Percentiles rank a stretch among this genome's conserved stretches.
Conservation (phyloP, 2,888 invertebrate species). For the Ptychoptera contaminata region DNA sequence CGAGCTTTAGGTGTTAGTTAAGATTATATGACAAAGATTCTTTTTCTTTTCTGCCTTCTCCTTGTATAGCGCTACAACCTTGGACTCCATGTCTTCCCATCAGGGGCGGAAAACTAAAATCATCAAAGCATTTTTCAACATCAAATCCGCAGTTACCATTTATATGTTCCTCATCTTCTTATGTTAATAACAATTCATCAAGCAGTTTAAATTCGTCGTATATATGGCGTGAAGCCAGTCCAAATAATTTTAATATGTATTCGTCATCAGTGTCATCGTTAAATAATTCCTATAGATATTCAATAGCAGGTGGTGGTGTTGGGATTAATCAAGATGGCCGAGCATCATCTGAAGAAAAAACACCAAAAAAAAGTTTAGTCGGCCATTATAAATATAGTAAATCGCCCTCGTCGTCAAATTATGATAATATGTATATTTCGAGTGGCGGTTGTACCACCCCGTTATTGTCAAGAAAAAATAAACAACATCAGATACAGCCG, state of each 20-base stretch:
- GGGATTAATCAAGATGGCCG: slow-evolving; percentile 11
- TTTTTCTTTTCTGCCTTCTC: slow-evolving; percentile 1
- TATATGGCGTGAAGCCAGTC: slow-evolving; percentile 32
- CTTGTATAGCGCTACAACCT: slow-evolving; percentile 27
- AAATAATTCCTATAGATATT: slow-evolving; percentile 23
- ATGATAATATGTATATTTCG: slow-evolving; percentile 21
- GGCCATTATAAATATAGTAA: slow-evolving; percentile 3
- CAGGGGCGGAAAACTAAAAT: slow-evolving; percentile 31
- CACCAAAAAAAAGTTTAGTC: slow-evolving; percentile 4
- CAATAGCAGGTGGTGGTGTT: slow-evolving; percentile 13
- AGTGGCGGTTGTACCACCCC: slow-evolving; percentile 23
- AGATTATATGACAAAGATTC: not conserved
- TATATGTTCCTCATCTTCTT: slow-evolving; percentile 15
- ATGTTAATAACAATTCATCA: slow-evolving; percentile 21
- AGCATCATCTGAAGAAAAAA: slow-evolving; percentile 12
- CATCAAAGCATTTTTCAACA: slow-evolving; percentile 31
- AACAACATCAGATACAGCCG: slow-evolving; percentile 17
- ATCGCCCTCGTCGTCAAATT: slow-evolving; percentile 18
- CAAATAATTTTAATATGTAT: slow-evolving; percentile 31
- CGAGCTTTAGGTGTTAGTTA: too few relatives aligned
- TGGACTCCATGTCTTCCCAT: slow-evolving; percentile 33
- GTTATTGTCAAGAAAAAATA: slow-evolving; percentile 26
- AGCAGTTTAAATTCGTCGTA: slow-evolving; percentile 31
- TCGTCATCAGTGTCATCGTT: slow-evolving; percentile 29
- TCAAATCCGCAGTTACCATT: slow-evolving; percentile 32